phyloP scores from a whole-genome alignment of 1,140 invertebrate species.

The Nephotettix cincticeps region DNA sequence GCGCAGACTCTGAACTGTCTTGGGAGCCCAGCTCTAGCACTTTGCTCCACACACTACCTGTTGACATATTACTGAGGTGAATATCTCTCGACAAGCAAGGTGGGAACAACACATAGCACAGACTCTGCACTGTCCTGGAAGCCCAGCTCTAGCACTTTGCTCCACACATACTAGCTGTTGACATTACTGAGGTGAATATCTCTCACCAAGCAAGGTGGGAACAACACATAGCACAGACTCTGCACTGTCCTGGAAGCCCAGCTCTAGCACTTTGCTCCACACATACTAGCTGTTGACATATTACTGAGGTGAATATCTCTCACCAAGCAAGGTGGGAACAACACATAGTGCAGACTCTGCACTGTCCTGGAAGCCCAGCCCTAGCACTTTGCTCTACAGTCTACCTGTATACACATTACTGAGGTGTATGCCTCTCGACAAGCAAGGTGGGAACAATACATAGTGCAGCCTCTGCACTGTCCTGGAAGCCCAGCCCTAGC shows the following conservation, averaged over 20 bases:
- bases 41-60: constrained; percentile 77
- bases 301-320: constrained; percentile 69
- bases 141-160: constrained; percentile 61
- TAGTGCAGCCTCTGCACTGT: constrained; percentile 55
- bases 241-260: constrained; percentile 54
- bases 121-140: constrained; percentile 55
- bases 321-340: constrained; percentile 72
- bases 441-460: constrained; percentile 68
- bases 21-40: constrained; percentile 59
- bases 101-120: constrained; percentile 63
- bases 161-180: constrained; percentile 74
- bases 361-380: constrained; percentile 54
- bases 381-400: constrained; percentile 74
- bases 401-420: constrained; percentile 56
- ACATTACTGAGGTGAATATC: constrained; percentile 64
- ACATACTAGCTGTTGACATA: constrained; percentile 68
- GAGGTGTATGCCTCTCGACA: constrained; percentile 75
- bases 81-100: constrained; percentile 78
- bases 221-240: constrained; percentile 58
- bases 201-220: constrained; percentile 77
- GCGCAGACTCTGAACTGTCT: constrained; percentile 52
- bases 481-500: constrained; percentile 57
- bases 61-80: constrained; percentile 60
- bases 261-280: constrained; percentile 70
- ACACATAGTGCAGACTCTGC: constrained; percentile 58